phyloP scores from a whole-genome alignment of 2,797 vertebrate genomes.

The Lemur catta region DNA sequence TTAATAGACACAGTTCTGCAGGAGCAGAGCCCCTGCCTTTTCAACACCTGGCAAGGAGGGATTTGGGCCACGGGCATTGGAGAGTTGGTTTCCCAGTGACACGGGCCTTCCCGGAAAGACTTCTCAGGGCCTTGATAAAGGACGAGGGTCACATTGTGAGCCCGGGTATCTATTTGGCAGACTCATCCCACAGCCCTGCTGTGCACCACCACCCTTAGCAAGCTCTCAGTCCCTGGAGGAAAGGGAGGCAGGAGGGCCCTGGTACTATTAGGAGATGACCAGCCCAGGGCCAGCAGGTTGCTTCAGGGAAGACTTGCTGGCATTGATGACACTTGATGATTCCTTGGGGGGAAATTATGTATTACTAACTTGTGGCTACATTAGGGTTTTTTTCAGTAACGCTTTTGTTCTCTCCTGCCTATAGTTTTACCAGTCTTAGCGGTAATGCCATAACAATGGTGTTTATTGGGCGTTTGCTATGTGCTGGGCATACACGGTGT shows the following conservation, averaged over 20 bases:
- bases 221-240: background rate
- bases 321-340: background rate
- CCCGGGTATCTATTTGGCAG: background rate
- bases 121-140: background rate
- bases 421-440: background rate
- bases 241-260: accelerated
- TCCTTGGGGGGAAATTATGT: background rate
- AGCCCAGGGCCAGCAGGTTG: background rate
- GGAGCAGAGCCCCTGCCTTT: background rate
- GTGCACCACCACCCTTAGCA: too few species aligned
- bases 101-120: background rate
- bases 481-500: background rate
- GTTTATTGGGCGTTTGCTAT: background rate
- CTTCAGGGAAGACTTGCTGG: background rate
- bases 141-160: background rate
- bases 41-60: background rate
- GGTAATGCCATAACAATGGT: background rate
- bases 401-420: background rate
- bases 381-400: background rate
- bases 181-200: background rate
- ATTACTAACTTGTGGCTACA: background rate
- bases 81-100: background rate
- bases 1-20: background rate
- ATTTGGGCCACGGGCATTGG: background rate
- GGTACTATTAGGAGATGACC: background rate